A percentile compares a stretch with the other conserved stretches of the same genome.
Evolutionary conservation across 2,113 vertebrate genomes (phyloP).

Genomic region (Centrocercus urophasianus): DNA sequence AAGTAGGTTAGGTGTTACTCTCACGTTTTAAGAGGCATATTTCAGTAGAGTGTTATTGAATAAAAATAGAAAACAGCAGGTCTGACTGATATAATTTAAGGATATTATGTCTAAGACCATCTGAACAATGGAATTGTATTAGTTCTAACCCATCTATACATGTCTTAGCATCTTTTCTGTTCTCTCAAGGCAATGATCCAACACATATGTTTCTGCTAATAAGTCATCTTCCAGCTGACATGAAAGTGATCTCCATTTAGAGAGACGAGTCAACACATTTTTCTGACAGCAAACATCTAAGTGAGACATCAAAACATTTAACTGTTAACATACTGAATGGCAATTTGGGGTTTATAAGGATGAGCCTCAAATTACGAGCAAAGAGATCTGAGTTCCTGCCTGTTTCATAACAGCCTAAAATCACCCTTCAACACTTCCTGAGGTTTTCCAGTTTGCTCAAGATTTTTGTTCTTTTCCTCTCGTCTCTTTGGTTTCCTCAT

Average conservation of each 20-base stretch:
- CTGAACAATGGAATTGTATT: background rate
- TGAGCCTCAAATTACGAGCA: background rate
- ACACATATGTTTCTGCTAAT: background rate
- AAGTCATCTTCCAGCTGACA: background rate
- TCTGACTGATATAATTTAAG: background rate
- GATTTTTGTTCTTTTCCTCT: background rate
- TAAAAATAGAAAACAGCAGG: background rate
- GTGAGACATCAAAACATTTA: background rate
- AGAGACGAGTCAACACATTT: background rate
- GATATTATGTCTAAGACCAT: background rate
- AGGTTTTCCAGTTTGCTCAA: background rate
- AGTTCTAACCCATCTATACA: background rate
- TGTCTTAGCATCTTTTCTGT: background rate
- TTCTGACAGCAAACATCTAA: background rate
- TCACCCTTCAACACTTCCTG: background rate
- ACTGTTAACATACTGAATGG: background rate
- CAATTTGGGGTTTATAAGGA: background rate
- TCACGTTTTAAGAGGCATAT: slow-evolving; percentile 1
- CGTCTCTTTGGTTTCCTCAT: background rate
- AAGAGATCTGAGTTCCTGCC: background rate
- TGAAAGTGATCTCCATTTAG: background rate
- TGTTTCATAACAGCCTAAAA: background rate
- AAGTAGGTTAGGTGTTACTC: slow-evolving; percentile 25
- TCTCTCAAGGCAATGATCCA: slow-evolving; percentile 7
- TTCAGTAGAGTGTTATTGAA: background rate